phyloP scores from a whole-genome alignment of 2,113 vertebrate genomes.

The Dipodomys spectabilis region DNA sequence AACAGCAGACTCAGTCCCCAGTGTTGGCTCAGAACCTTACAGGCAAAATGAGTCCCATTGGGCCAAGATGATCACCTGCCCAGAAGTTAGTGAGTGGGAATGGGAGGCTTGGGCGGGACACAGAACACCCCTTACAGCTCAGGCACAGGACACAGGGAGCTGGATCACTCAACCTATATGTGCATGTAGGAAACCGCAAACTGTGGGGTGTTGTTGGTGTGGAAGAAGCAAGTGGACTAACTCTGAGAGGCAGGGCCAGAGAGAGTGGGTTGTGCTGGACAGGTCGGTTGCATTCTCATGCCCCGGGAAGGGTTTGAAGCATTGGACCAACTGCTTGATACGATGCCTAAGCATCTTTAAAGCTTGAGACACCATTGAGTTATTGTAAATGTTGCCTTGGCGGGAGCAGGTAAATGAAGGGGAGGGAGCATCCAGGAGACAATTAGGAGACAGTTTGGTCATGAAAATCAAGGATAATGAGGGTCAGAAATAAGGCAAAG shows the following conservation, averaged over 20 bases:
- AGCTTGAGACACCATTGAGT: neutral
- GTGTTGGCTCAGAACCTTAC: neutral
- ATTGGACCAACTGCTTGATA: neutral
- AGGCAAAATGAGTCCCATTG: neutral
- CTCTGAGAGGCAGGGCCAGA: neutral
- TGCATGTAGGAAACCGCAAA: no score
- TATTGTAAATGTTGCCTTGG: neutral
- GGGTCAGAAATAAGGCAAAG: neutral
- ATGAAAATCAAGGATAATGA: neutral
- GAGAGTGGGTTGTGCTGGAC: neutral
- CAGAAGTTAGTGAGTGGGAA: neutral
- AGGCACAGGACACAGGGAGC: neutral
- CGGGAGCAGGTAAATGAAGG: neutral
- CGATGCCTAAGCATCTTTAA: no score
- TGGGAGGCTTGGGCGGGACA: neutral
- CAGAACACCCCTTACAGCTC: neutral
- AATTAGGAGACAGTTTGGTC: no score
- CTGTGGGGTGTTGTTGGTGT: no score
- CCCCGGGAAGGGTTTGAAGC: neutral
- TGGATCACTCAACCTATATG: no score
- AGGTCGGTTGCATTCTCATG: neutral
- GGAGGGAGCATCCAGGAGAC: neutral
- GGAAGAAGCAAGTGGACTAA: neutral
- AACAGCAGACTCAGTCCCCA: neutral
- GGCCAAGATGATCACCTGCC: neutral